Evolutionary conservation across 1,140 invertebrate genomes (phyloP).

Genomic region (Medauroidea extradentata): DNA sequence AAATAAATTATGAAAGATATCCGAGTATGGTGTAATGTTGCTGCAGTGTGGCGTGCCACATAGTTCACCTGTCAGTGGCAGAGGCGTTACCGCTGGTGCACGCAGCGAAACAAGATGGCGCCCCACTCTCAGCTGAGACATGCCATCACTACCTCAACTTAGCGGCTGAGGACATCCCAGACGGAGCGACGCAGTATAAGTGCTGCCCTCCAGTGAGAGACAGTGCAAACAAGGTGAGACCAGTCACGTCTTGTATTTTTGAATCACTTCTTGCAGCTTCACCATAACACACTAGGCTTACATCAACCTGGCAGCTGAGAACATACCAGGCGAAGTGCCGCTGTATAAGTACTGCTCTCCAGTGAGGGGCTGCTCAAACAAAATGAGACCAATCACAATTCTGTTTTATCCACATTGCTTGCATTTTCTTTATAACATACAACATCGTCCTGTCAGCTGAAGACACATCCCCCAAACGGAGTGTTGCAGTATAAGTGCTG

Average conservation of each 20-base stretch:
- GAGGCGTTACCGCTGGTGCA: constrained; percentile 41
- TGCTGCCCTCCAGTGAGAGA: constrained; percentile 66
- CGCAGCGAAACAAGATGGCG: constrained; percentile 42
- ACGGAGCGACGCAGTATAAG: constrained; percentile 60
- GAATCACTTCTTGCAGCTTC: too few species aligned
- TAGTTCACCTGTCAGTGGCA: constrained; percentile 66
- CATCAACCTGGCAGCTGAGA: too few species aligned
- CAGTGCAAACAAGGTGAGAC: constrained; percentile 50
- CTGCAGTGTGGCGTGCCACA: constrained; percentile 58
- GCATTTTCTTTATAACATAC: too few species aligned
- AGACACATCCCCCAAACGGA: constrained; percentile 52
- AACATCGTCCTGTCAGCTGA: constrained; percentile 62
- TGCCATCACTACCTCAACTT: constrained; percentile 69
- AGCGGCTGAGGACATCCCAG: constrained; percentile 55
- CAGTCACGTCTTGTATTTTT: too few species aligned
- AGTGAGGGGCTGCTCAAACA: too few species aligned
- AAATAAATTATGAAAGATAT: too few species aligned
- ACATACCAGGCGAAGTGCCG: too few species aligned
- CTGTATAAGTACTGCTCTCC: too few species aligned
- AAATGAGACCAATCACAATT: too few species aligned
- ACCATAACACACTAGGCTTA: too few species aligned
- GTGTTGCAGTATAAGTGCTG: constrained; percentile 66
- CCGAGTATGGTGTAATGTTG: too few species aligned
- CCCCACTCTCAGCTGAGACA: constrained; percentile 60
- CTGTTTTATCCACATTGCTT: too few species aligned